Conservation (phyloP, 2,797 vertebrate species). For the Gambusia yucatana region DNA sequence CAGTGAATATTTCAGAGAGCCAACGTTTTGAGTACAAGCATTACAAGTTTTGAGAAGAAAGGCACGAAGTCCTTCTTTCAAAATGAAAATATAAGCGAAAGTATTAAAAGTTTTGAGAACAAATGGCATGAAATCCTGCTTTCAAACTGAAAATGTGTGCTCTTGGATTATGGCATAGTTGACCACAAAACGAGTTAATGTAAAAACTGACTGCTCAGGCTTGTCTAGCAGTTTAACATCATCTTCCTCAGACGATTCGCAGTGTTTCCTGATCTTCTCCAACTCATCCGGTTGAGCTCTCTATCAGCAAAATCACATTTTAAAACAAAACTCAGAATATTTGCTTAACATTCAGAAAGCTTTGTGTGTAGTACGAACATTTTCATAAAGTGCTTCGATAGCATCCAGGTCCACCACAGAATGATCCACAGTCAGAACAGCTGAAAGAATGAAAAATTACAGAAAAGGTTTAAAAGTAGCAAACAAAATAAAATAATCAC, state of each 20-base stretch:
- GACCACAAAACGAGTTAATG: neutral
- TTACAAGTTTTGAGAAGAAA: no score
- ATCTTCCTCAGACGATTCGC: conserved; percentile 88
- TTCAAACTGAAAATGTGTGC: no score
- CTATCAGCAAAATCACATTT: conserved; percentile 67
- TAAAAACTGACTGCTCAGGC: conserved; percentile 92
- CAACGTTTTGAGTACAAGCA: no score
- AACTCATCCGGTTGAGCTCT: conserved; percentile 94
- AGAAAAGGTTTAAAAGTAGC: neutral
- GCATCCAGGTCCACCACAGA: conserved; percentile 94
- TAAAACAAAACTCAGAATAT: neutral
- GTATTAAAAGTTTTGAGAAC: no score
- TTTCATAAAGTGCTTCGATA: conserved; percentile 94
- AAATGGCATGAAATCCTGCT: no score
- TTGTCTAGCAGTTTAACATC: conserved; percentile 94
- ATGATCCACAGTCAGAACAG: conserved; percentile 90
- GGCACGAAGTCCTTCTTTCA: no score
- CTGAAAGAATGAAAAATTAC: conserved; percentile 64
- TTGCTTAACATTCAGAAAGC: neutral
- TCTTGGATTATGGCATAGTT: no score
- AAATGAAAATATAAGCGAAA: no score
- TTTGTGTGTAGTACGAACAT: conserved; percentile 81
- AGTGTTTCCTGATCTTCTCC: conserved; percentile 90
- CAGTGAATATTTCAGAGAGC: no score
- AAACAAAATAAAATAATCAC: neutral